These are phyloP conservation scores for Eupithecia subumbrata DNA, from an alignment of 2,888 invertebrate species.

Conservation along the genomic window DNA sequence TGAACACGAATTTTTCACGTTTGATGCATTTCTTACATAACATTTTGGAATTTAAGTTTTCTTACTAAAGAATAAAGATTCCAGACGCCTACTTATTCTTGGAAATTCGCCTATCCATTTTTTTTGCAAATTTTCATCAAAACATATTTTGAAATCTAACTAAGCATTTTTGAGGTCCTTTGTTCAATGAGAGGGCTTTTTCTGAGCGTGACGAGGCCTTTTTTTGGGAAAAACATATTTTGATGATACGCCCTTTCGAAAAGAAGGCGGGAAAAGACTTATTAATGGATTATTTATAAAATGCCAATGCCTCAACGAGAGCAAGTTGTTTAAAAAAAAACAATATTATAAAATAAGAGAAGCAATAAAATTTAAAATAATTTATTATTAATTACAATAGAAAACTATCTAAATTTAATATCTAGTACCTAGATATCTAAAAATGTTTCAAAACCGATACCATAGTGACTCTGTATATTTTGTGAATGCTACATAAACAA, in stretches of 20 bases:
- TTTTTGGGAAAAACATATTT: conserved; percentile 63
- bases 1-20: too few relatives aligned
- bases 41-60: too few relatives aligned
- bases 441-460: neutral
- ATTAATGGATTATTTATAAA: too few relatives aligned
- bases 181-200: conserved; percentile 36
- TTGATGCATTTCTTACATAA: too few relatives aligned
- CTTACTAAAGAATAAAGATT: too few relatives aligned
- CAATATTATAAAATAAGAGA: neutral
- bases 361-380: too few relatives aligned
- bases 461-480: neutral
- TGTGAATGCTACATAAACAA: neutral
- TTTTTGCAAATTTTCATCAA: conserved; percentile 21
- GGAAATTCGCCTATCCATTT: neutral
- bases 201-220: conserved; percentile 49
- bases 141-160: conserved; percentile 37
- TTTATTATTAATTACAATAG: neutral
- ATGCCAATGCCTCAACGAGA: neutral
- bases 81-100: neutral
- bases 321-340: too few relatives aligned
- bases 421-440: neutral
- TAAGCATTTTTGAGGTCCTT: conserved; percentile 42
- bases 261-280: conserved; percentile 10
- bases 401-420: neutral
- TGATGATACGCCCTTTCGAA: conserved; percentile 44